Evolutionary conservation across 2,888 invertebrate species (phyloP), one percentile per base, ranked within the genome.

Genomic region (Nowickia ferox): DNA sequence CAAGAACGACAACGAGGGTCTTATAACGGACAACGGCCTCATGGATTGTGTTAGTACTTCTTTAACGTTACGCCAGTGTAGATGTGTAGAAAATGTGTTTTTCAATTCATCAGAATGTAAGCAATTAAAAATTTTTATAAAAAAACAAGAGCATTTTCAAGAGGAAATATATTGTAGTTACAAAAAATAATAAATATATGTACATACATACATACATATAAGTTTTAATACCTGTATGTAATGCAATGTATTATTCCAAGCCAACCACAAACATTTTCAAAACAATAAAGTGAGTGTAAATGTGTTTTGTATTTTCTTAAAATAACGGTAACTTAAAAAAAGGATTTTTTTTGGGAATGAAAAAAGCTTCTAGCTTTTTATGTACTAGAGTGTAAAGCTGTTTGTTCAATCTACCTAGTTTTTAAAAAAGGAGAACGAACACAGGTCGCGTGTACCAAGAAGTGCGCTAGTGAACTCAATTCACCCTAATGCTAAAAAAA

Each of bases 21-120:
- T 80, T 86, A 83, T 86, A 83, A 86, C 86, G 87, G 88, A 88
- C 87, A 88, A 85, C 87, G 87, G 87, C 87, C 88, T 86, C 86
- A 86, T 87, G 87, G 87, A 87, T 86, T 86, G 79, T 79, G 76
- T 86, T 83, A 86, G 86, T 86, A 68, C 66, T 68, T 74, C 61
- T 83, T 79, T 76, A 83, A 80, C 83, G 55, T 86, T 80, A 80
- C 76, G 79, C 75, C 79, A 86, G 83, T 86, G 76, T 68, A 72
- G 86, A 83, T 83, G 86, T 80, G 76, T 19, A 44, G 19, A 61
- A 69, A 65, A 82, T 72, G 76, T 72, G 77, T 76, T 38, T 63
- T 71, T 72, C 17, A 63, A 53, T 59, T 76, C 19, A 59, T 13
- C 74, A 79, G 40, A 83, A 83, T 71, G 79, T 66, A 55, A 57